These are phyloP conservation scores for Cephalopachus bancanus DNA, from an alignment of 2,797 vertebrate species.

Conservation along the genomic window DNA sequence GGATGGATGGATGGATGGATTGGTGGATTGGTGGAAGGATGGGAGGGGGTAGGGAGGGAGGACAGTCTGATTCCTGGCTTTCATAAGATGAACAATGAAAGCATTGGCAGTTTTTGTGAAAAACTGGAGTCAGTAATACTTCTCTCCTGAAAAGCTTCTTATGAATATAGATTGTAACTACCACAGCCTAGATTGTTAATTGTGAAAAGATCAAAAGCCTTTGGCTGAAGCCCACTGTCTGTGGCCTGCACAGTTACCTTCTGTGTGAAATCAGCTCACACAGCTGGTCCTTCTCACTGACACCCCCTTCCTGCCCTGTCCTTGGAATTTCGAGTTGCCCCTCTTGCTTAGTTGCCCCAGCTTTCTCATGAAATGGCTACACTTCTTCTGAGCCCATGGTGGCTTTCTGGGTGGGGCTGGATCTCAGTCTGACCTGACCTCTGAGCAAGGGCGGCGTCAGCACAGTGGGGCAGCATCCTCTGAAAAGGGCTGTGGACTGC, in stretches of 20 bases:
- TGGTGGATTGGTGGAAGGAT: background rate
- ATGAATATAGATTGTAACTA: background rate
- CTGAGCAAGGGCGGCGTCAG: background rate
- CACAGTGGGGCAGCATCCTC: too few relatives aligned
- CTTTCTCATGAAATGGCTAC: background rate
- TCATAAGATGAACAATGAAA: constrained; percentile 25
- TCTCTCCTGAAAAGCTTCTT: background rate
- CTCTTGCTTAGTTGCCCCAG: background rate
- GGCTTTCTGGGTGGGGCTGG: background rate
- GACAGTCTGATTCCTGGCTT: background rate
- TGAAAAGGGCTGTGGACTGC: background rate
- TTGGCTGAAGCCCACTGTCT: background rate
- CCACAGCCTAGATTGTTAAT: background rate
- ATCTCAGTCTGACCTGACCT: background rate
- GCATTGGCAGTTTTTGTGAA: background rate
- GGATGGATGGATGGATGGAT: background rate
- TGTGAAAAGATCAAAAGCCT: background rate
- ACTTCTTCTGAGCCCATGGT: background rate
- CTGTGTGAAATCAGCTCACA: background rate
- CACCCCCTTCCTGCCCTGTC: background rate
- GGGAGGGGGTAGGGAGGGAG: background rate
- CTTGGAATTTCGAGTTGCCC: background rate
- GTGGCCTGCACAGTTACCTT: background rate
- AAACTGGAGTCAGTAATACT: background rate
- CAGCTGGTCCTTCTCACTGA: background rate